These are phyloP conservation scores for Dendrolimus houi DNA, from an alignment of 2,888 invertebrate species.

Conservation along the genomic window DNA sequence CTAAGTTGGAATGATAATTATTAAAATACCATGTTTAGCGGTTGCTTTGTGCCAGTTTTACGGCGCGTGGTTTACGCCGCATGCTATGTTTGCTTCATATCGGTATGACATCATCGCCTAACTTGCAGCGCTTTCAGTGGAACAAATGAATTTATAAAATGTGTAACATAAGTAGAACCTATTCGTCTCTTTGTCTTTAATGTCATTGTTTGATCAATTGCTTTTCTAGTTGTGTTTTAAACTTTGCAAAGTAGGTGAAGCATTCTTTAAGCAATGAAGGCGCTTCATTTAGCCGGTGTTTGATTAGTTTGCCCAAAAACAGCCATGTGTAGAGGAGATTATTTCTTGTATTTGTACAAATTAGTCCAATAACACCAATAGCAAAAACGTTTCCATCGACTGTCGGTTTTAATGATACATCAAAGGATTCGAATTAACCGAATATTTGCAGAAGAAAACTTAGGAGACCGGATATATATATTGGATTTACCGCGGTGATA, in stretches of 20 bases:
- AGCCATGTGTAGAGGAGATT: no score
- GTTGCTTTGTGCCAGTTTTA: constrained; percentile 27
- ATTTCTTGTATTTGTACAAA: no score
- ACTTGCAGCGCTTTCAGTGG: constrained; percentile 2
- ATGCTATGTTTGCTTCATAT: not conserved
- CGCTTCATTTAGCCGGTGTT: no score
- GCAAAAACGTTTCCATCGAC: no score
- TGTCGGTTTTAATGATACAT: no score
- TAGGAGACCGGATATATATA: no score
- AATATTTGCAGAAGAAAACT: no score
- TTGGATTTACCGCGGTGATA: no score
- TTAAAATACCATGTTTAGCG: constrained; percentile 34
- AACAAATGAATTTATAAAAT: constrained; percentile 8
- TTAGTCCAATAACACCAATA: no score
- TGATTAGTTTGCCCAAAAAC: no score
- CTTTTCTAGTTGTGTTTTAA: constrained; percentile 10
- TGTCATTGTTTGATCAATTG: not conserved
- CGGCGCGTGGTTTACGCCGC: constrained; percentile 5
- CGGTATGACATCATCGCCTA: constrained; percentile 2
- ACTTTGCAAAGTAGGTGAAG: not conserved
- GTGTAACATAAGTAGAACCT: not conserved
- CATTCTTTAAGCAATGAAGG: no score
- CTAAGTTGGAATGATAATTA: constrained; percentile 34
- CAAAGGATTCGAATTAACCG: no score
- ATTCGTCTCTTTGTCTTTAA: not conserved